phyloP scores from a whole-genome alignment of 2,888 invertebrate species.

The Chrysolina haemoptera region DNA sequence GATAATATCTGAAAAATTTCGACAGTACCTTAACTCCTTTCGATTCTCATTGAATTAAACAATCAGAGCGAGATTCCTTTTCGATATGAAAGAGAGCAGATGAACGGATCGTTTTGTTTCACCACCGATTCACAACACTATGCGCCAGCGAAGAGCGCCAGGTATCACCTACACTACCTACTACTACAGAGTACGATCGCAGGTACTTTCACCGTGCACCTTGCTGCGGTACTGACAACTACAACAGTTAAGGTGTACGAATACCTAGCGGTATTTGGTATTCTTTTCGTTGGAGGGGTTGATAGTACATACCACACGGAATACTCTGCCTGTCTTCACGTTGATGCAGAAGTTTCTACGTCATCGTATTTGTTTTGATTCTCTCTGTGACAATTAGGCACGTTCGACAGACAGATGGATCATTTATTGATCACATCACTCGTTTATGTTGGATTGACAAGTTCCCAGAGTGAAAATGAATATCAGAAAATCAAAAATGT shows the following conservation, averaged over 20 bases:
- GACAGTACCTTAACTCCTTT: conserved; percentile 29
- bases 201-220: conserved; percentile 60
- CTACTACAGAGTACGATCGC: conserved; percentile 30
- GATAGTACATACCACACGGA: conserved; percentile 29
- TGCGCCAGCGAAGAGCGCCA: conserved; percentile 26
- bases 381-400: neutral
- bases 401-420: too few species aligned
- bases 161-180: conserved; percentile 28
- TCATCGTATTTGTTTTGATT: neutral
- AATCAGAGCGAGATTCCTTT: conserved; percentile 30
- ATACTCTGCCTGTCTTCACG: neutral
- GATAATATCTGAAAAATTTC: conserved; percentile 7
- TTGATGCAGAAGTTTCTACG: neutral
- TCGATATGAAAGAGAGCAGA: conserved; percentile 26
- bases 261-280: conserved; percentile 61
- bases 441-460: too few species aligned
- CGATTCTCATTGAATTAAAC: conserved; percentile 28
- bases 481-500: too few species aligned
- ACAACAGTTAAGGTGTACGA: conserved; percentile 63
- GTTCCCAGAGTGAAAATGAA: too few species aligned
- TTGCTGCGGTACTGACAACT: conserved; percentile 59
- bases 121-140: conserved; percentile 31
- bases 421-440: too few species aligned
- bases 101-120: neutral
- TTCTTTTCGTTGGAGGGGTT: conserved; percentile 46